phyloP scores from a whole-genome alignment of 2,888 invertebrate genomes.

The Gymnoscelis rufifasciata region DNA sequence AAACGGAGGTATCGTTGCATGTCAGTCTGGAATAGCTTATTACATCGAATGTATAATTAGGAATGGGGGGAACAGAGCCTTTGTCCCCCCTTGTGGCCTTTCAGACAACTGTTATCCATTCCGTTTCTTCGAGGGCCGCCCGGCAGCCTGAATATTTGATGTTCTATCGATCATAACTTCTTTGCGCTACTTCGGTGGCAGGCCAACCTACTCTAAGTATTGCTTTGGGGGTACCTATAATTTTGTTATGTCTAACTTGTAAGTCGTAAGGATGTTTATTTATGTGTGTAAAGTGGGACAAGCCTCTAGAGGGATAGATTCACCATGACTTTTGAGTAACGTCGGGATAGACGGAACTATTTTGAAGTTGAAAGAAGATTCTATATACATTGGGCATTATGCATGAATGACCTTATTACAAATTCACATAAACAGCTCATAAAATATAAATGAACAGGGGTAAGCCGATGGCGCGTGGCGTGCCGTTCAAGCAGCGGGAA shows the following conservation, averaged over 20 bases:
- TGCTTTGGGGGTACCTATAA: background rate
- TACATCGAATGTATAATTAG: slow-evolving; percentile 51
- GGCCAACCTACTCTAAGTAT: background rate
- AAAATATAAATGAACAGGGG: background rate
- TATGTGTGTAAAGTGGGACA: too few relatives aligned
- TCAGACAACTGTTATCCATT: slow-evolving; percentile 68
- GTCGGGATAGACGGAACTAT: too few relatives aligned
- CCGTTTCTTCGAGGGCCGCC: slow-evolving; percentile 59
- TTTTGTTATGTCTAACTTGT: background rate
- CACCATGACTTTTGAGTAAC: too few relatives aligned
- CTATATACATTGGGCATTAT: background rate
- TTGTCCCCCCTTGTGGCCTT: slow-evolving; percentile 61
- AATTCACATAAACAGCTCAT: slow-evolving; percentile 7
- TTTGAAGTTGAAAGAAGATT: too few relatives aligned
- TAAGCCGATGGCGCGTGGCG: slow-evolving; percentile 42
- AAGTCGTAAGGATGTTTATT: too few relatives aligned
- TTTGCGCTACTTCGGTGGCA: slow-evolving; percentile 43
- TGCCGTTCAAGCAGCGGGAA: slow-evolving; percentile 49
- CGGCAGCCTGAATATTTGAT: slow-evolving; percentile 71
- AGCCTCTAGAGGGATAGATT: too few relatives aligned
- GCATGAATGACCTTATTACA: background rate
- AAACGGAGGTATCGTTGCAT: slow-evolving; percentile 15
- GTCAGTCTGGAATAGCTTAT: slow-evolving; percentile 26
- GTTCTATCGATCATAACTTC: slow-evolving; percentile 75
- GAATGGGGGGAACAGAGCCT: slow-evolving; percentile 41